Conservation (phyloP, 2,888 invertebrate species). For the Bibio marci region DNA sequence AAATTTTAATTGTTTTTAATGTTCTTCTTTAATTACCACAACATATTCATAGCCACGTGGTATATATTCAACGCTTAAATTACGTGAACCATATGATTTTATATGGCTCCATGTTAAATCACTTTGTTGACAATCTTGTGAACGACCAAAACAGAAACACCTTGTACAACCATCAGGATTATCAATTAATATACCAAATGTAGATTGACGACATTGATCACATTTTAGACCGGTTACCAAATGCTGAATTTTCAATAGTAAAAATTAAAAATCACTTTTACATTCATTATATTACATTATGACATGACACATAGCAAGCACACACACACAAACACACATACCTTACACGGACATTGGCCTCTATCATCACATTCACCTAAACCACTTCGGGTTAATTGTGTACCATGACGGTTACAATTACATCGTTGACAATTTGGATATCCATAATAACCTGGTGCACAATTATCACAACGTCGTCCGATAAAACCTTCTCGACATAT, state of each 20-base stretch:
- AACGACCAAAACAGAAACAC: constrained; percentile 91
- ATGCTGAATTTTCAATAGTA: constrained; percentile 40
- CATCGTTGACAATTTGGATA: constrained; percentile 78
- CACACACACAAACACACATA: too few relatives aligned
- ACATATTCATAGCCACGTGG: constrained; percentile 25
- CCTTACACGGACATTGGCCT: constrained; percentile 85
- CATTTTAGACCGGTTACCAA: constrained; percentile 72
- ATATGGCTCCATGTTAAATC: constrained; percentile 69
- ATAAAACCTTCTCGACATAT: constrained; percentile 56
- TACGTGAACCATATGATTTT: constrained; percentile 37
- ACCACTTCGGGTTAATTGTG: constrained; percentile 16
- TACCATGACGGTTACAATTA: constrained; percentile 62
- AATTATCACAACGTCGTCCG: constrained; percentile 63
- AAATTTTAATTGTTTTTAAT: constrained; percentile 9
- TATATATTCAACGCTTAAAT: constrained; percentile 28
- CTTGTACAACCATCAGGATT: constrained; percentile 81
- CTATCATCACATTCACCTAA: constrained; percentile 39
- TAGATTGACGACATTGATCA: constrained; percentile 62
- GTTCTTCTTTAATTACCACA: constrained; percentile 16
- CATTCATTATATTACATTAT: too few relatives aligned
- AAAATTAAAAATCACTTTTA: too few relatives aligned
- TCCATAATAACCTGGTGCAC: constrained; percentile 74
- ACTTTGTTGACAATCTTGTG: constrained; percentile 63
- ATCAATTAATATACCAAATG: constrained; percentile 64
- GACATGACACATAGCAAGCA: too few relatives aligned